Evolutionary conservation across 2,113 vertebrate species (phyloP), one percentile per base, ranked within the genome.

Genomic region (Salvelinus sp.): DNA sequence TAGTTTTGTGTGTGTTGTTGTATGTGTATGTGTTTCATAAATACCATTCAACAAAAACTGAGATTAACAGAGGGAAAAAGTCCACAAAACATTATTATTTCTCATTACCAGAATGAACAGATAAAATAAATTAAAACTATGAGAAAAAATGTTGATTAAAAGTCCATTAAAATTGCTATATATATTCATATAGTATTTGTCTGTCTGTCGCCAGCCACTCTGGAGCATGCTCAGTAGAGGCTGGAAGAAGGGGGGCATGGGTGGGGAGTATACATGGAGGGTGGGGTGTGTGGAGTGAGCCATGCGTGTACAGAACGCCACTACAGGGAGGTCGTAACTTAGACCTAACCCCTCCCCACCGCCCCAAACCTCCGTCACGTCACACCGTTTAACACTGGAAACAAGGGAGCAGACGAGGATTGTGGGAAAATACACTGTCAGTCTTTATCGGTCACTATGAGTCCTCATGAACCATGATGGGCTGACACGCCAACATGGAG

Each of bases 71-170:
- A 86, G 78, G 87, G 87, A 85, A 74, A 83, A 92, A 88, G 89
- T 70, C 85, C 93, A 91, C 91, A 93, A 91, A 92, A 93, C 91
- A 86, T 93, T 93, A 94, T 94, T 92, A 93, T 92, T 93, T 94
- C 93, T 97, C 96, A 97, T 96, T 96, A 95, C 95, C 96, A 97
- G 96, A 96, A 96, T 95, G 95, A 96, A 96, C 94, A 94, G 94
- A 93, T 95, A 96, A 93, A 97, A 97, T 98, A 98, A 97, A 97
- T 97, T 95, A 98, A 96, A 97, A 96, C 93, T 89, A 92, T 77
- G 90, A 91, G 91, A 44, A 44, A 44, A 44, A 44, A 92, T 16
- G 12, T 54, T 54, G 88, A 81, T 64, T 94, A 93, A 95, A 96
- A 94, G 91, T 82, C 93, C 95, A 92, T 94, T 95, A 94, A 96